Evolutionary conservation across 2,888 invertebrate species (phyloP).

Genomic region (Polylopha cassiicola): DNA sequence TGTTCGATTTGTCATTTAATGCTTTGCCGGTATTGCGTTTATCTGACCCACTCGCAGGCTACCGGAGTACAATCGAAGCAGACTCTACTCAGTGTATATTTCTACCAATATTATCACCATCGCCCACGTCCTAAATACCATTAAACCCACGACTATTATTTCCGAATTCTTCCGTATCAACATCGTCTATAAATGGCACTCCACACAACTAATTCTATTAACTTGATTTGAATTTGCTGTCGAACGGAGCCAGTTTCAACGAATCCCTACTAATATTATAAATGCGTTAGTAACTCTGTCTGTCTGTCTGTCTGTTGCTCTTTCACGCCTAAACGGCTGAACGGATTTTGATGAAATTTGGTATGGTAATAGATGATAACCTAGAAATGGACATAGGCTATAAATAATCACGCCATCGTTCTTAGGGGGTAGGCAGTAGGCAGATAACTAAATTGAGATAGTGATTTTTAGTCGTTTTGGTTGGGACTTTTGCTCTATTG

Average conservation of each 20-base stretch:
- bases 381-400: too few relatives aligned
- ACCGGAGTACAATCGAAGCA: constrained; percentile 11
- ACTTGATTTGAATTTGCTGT: constrained; percentile 22
- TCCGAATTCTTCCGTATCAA: constrained; percentile 27
- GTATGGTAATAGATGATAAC: too few relatives aligned
- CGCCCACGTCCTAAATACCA: constrained; percentile 27
- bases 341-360: too few relatives aligned
- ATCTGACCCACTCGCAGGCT: constrained; percentile 23
- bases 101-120: constrained; percentile 21
- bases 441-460: too few relatives aligned
- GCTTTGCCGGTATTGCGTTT: constrained; percentile 35
- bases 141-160: constrained; percentile 24
- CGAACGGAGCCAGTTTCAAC: constrained; percentile 13
- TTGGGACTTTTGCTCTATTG: too few relatives aligned
- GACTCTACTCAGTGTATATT: constrained; percentile 25
- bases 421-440: too few relatives aligned
- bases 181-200: constrained; percentile 23
- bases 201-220: constrained; percentile 24
- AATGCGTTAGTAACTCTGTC: too few relatives aligned
- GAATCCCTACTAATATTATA: constrained; percentile 17
- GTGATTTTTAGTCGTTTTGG: constrained; percentile 8
- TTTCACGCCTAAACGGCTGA: too few relatives aligned
- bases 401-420: too few relatives aligned
- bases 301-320: too few relatives aligned
- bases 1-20: constrained; percentile 43